phyloP scores from a whole-genome alignment of 2,888 invertebrate species.

The Apocheima hispidaria region DNA sequence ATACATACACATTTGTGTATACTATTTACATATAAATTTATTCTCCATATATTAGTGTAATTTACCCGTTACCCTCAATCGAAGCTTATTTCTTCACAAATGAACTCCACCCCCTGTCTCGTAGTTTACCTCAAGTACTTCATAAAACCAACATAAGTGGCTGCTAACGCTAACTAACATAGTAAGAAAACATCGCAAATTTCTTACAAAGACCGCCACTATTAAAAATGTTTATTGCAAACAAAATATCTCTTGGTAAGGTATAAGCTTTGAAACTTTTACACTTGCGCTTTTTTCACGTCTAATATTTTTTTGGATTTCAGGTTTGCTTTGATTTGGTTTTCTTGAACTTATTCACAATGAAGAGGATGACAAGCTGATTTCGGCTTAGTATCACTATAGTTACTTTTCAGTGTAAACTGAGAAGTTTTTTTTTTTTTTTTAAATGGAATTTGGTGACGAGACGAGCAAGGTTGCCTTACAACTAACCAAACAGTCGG shows the following conservation, averaged over 20 bases:
- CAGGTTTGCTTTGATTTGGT: too few species aligned
- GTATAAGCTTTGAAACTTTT: conserved; percentile 32
- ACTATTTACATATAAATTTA: neutral
- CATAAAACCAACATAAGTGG: conserved; percentile 23
- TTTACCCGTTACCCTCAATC: neutral
- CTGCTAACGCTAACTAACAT: conserved; percentile 30
- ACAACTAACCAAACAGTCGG: too few species aligned
- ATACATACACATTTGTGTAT: too few species aligned
- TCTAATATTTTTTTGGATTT: too few species aligned
- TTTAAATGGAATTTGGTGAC: too few species aligned
- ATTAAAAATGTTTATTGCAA: conserved; percentile 46
- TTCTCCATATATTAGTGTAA: neutral
- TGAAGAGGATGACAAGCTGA: too few species aligned
- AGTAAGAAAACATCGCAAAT: conserved; percentile 35
- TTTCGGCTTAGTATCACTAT: too few species aligned
- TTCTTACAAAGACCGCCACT: conserved; percentile 37
- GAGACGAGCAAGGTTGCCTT: too few species aligned
- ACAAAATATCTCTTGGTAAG: conserved; percentile 44
- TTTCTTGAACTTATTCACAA: too few species aligned
- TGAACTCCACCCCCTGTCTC: conserved; percentile 4
- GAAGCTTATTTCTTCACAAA: conserved; percentile 2
- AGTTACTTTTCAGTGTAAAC: too few species aligned
- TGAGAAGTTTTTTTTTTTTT: too few species aligned
- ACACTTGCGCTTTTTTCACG: conserved; percentile 18
- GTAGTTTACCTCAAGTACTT: conserved; percentile 16